These are phyloP conservation scores for Vanessa cardui DNA, from an alignment of 2,888 invertebrate genomes.

Conservation along the genomic window DNA sequence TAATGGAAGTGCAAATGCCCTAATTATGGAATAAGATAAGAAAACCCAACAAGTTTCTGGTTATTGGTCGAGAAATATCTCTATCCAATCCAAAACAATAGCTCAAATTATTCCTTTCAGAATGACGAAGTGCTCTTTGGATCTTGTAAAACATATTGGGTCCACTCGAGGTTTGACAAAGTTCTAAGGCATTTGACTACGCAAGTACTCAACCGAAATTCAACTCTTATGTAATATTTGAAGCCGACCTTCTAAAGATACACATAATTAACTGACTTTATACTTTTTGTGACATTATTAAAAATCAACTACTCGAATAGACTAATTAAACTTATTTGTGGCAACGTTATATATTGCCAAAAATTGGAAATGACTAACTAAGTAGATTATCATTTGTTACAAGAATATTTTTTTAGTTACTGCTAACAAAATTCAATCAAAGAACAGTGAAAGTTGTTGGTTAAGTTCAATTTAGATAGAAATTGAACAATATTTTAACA, in stretches of 20 bases:
- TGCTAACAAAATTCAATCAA: not conserved
- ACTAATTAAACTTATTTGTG: constrained; percentile 4
- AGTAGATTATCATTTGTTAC: not conserved
- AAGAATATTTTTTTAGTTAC: not conserved
- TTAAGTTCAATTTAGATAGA: not conserved
- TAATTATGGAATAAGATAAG: not conserved
- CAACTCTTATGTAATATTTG: constrained; percentile 38
- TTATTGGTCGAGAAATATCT: not conserved
- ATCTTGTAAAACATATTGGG: constrained; percentile 25
- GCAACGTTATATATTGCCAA: not conserved
- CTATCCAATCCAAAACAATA: not conserved
- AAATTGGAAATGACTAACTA: not conserved
- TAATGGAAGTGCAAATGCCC: not conserved
- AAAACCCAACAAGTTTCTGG: not conserved
- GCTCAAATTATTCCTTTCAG: not conserved
- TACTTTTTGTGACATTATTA: not conserved
- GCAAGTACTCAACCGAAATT: constrained; percentile 33
- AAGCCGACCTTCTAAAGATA: constrained; percentile 15
- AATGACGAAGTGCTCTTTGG: constrained; percentile 9
- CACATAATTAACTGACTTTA: not conserved
- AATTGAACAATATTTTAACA: not conserved
- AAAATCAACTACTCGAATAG: not conserved
- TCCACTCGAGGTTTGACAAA: constrained; percentile 39
- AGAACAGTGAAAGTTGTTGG: not conserved
- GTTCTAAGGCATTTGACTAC: constrained; percentile 34